Evolutionary conservation across 2,888 invertebrate genomes (phyloP).

Genomic region (Apoderus coryli): DNA sequence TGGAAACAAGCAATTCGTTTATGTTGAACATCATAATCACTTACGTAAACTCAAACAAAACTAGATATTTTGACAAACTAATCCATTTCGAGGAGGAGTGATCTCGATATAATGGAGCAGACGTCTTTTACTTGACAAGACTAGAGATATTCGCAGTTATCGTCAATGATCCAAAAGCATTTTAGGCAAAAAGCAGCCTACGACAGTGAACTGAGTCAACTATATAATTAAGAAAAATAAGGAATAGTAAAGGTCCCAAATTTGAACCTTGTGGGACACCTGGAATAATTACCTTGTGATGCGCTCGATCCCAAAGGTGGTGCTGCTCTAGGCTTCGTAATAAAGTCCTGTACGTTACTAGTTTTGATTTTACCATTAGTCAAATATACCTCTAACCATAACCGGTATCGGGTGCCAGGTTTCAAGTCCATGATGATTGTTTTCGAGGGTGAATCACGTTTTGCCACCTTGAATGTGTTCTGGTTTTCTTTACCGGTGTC

Average conservation of each 20-base stretch:
- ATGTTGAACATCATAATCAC: no score
- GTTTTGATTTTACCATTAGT: constrained; percentile 83
- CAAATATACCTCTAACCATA: constrained; percentile 81
- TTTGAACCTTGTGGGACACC: neutral
- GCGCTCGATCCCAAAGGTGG: constrained; percentile 35
- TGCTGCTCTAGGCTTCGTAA: constrained; percentile 59
- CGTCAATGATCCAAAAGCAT: no score
- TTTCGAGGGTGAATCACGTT: constrained; percentile 52
- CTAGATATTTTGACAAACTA: no score
- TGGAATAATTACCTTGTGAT: constrained; percentile 42
- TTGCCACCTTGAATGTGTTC: constrained; percentile 60
- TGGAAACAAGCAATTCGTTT: no score
- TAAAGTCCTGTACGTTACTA: constrained; percentile 77
- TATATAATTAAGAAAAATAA: constrained; percentile 5
- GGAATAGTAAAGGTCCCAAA: no score
- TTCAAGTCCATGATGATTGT: constrained; percentile 53
- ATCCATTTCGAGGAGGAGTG: no score
- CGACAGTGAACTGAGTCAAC: constrained; percentile 2
- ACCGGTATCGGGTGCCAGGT: constrained; percentile 68
- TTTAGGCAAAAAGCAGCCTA: no score
- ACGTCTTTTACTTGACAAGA: no score
- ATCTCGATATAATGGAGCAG: no score
- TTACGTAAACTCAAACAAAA: no score
- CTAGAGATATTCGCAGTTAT: no score
- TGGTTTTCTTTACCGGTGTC: constrained; percentile 59